These are phyloP conservation scores for Dendropsophus ebraccatus DNA, from an alignment of 2,113 vertebrate species.

Conservation along the genomic window DNA sequence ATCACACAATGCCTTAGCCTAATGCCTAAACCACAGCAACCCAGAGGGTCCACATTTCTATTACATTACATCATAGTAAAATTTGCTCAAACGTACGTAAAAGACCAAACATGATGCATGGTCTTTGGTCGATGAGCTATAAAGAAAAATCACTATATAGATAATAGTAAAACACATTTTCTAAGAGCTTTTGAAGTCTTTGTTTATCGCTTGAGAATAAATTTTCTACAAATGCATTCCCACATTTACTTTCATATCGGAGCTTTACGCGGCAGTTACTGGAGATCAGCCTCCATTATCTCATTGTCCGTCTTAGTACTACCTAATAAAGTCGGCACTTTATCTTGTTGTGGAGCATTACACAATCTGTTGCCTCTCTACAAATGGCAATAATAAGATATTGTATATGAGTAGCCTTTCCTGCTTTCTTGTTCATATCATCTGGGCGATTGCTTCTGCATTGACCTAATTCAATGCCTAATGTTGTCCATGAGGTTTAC, in stretches of 20 bases:
- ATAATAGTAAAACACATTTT: neutral
- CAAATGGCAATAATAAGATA: conserved; percentile 39
- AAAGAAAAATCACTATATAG: neutral
- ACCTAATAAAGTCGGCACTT: neutral
- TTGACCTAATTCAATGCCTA: conserved; percentile 43
- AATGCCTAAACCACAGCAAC: too few relatives aligned
- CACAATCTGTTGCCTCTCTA: neutral
- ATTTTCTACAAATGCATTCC: conserved; percentile 8
- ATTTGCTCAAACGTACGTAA: neutral
- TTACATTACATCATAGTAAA: neutral
- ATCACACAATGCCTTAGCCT: too few relatives aligned
- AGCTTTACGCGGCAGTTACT: neutral
- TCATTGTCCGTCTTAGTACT: neutral
- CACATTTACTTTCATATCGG: neutral
- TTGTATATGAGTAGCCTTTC: conserved; percentile 11
- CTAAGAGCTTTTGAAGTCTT: neutral
- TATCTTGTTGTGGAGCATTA: conserved; percentile 4
- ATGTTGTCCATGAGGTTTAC: conserved; percentile 41
- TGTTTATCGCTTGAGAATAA: neutral
- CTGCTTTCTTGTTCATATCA: conserved; percentile 34
- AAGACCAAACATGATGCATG: neutral
- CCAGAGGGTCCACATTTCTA: too few relatives aligned
- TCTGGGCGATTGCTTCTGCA: conserved; percentile 30
- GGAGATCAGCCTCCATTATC: neutral
- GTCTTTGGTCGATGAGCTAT: neutral